phyloP scores from a whole-genome alignment of 2,797 vertebrate genomes.

The Uromys caudimaculatus region DNA sequence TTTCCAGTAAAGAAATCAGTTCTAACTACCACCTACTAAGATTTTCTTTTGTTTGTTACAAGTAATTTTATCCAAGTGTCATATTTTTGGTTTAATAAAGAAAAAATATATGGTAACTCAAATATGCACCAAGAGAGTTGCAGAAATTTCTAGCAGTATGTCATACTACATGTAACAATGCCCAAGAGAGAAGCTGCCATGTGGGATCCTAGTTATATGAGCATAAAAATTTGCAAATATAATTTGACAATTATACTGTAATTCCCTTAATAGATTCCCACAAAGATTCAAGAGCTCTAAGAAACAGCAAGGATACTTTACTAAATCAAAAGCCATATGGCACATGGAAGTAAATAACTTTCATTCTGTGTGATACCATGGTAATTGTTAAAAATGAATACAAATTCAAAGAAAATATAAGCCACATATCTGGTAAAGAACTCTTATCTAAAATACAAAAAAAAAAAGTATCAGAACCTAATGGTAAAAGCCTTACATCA shows the following conservation, averaged over 20 bases:
- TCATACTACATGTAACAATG: background rate
- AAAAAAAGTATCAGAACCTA: background rate
- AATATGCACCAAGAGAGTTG: background rate
- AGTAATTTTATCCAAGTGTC: background rate
- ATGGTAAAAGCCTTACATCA: background rate
- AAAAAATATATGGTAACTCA: conserved; percentile 4
- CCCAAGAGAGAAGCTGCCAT: background rate
- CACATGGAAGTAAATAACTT: conserved; percentile 30
- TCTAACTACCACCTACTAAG: background rate
- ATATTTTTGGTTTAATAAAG: background rate
- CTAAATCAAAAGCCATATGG: conserved; percentile 46
- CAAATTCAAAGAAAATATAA: conserved; percentile 22
- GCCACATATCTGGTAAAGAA: background rate
- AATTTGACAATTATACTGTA: conserved; percentile 57
- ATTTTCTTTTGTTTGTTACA: background rate
- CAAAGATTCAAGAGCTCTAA: conserved; percentile 55
- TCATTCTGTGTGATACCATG: background rate
- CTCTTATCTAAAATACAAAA: background rate
- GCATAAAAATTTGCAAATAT: conserved; percentile 47
- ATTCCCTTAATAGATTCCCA: conserved; percentile 44
- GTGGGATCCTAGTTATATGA: conserved; percentile 42
- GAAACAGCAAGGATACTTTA: conserved; percentile 50
- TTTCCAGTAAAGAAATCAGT: conserved; percentile 11
- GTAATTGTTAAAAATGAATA: background rate
- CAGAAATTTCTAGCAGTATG: background rate